Base-by-base conservation (phyloP, 2,797 vertebrate species). In the Myioborus melanocephalus region DNA sequence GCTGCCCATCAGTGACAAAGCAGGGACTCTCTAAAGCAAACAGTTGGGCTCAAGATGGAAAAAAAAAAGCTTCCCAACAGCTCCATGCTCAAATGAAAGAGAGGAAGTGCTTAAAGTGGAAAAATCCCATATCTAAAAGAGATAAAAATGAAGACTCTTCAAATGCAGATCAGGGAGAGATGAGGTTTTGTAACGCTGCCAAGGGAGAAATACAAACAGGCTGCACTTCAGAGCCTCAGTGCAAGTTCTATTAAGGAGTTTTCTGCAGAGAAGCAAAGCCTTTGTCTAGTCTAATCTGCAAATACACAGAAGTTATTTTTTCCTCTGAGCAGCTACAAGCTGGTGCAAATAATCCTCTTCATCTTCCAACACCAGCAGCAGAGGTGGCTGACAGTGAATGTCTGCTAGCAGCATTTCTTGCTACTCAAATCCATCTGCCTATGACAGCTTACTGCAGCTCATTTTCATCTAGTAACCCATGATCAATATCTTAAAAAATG, bases 281-380 rank as follows among this genome's bases (percentile, higher is more conserved):
- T 56, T 68, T 32, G 43, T 89, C 83, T 68, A 87, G 57, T 37
- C 68, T 95, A 95, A 96, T 70, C 91, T 95, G 91, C 91, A 90
- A 96, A 81, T 46, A 52, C 23, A 73, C 71, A 93, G 69, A 85
- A 87, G 75, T 66, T 95, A 72, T 79, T 96, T 95, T 95, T 95
- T 78, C 53, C 55, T 97, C 70, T 70, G 73, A 89, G 83, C 89
- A 92, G 68, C 71, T 94, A 93, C 91, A 91, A 94, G 50, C 93
- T 86, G 92, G 75, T 96, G 89, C 90, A 97, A 93, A 96, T 83
- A 95, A 90, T 90, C 86, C 89, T 94, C 90, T 94, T 94, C 71
- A 81, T 93, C 93, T 91, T 96, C 80, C 85, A 96, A 76, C 90
- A 97, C 66, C 93, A 95, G 89, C 91, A 43, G 52, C 87, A 94